Percentiles rank a stretch among this genome's conserved stretches.
Conservation (phyloP, 2,888 invertebrate species). For the Parnassius apollo region DNA sequence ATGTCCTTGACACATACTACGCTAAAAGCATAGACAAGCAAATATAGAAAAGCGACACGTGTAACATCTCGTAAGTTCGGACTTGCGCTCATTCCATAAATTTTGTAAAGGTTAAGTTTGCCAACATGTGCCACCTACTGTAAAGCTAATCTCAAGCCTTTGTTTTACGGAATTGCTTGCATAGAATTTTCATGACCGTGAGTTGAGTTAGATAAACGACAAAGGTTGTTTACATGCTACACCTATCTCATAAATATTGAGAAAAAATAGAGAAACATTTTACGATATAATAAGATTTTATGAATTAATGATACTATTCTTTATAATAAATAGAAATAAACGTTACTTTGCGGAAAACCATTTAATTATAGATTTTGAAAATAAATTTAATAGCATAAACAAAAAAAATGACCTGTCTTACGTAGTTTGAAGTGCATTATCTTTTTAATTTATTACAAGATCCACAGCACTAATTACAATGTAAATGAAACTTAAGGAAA, state of each 20-base stretch:
- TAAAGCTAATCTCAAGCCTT: slow-evolving; percentile 35
- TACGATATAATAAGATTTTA: slow-evolving; percentile 7
- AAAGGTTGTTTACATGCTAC: slow-evolving; percentile 9
- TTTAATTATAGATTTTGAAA: not conserved
- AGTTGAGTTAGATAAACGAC: slow-evolving; percentile 5
- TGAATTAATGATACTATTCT: not conserved
- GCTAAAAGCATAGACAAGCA: slow-evolving; percentile 8
- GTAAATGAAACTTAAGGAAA: too few relatives aligned
- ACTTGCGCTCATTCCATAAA: slow-evolving; percentile 38
- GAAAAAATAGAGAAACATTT: too few relatives aligned
- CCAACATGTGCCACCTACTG: slow-evolving; percentile 36
- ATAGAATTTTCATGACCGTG: slow-evolving; percentile 12
- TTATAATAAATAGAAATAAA: not conserved
- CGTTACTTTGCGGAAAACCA: not conserved
- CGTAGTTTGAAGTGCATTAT: too few relatives aligned
- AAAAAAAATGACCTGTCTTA: too few relatives aligned
- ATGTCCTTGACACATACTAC: not conserved
- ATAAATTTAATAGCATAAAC: too few relatives aligned
- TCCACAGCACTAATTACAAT: too few relatives aligned
- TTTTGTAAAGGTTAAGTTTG: slow-evolving; percentile 38
- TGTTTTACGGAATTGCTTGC: slow-evolving; percentile 3
- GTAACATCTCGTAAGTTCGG: slow-evolving; percentile 22
- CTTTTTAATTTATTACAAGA: too few relatives aligned
- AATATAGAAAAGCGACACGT: slow-evolving; percentile 2
- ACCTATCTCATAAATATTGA: too few relatives aligned